Conservation (phyloP, 2,888 invertebrate species). For the Cryptocheilus praepositus region DNA sequence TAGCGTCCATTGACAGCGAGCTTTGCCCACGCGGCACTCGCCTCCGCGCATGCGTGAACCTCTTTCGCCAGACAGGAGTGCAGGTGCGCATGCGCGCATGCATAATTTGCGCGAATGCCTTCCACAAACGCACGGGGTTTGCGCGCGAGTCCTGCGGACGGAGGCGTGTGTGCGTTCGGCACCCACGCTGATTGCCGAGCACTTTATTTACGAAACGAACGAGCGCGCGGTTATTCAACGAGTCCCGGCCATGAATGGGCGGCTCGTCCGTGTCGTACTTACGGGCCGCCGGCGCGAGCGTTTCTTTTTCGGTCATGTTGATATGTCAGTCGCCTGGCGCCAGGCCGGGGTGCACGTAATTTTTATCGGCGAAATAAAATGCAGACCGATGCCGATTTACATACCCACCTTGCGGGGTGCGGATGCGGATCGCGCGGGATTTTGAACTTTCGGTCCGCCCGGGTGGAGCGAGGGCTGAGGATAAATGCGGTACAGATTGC, state of each 20-base stretch:
- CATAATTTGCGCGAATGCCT: conserved; percentile 1
- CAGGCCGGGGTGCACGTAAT: too few species aligned
- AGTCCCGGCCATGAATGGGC: conserved; percentile 55
- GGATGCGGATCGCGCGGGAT: too few species aligned
- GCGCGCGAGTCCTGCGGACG: background rate
- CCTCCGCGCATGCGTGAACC: conserved; percentile 20
- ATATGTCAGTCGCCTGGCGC: too few species aligned
- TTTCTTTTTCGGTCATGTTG: too few species aligned
- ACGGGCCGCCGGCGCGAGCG: background rate
- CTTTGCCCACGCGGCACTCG: conserved; percentile 48
- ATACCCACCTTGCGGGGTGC: too few species aligned
- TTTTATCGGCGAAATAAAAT: too few species aligned
- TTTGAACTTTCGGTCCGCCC: too few species aligned
- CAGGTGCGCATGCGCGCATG: conserved; percentile 17
- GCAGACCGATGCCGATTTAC: too few species aligned
- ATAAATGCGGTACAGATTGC: too few species aligned
- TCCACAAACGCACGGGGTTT: background rate
- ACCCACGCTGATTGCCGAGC: conserved; percentile 5
- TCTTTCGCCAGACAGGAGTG: background rate
- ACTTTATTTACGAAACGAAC: conserved; percentile 31
- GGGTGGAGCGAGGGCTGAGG: too few species aligned
- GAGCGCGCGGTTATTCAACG: conserved; percentile 49
- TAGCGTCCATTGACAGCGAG: conserved; percentile 44
- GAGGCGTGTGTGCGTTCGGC: background rate
- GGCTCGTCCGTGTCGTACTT: conserved; percentile 17